Evolutionary conservation across 2,888 invertebrate species (phyloP), one percentile per base, ranked within the genome.

Genomic region (Esperia sulphurella): DNA sequence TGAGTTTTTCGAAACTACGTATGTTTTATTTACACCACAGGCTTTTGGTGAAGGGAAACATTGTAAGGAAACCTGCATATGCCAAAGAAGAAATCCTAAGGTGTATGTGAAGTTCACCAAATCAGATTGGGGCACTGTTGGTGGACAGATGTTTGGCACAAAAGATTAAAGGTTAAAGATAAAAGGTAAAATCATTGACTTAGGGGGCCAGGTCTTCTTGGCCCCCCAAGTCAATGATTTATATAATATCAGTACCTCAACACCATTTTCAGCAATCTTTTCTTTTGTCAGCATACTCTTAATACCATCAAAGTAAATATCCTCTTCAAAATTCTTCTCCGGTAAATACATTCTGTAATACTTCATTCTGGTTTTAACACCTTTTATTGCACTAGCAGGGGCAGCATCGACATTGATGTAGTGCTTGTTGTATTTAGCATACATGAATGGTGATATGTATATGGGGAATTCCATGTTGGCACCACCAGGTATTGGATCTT

Each of bases 401-500:
- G 91, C 87, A 3, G 87, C 88, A 44, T 92, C 91, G 1, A 95
- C 90, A 12, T 67, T 72, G 7, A 94, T 83, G 43, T 75, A 79
- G 14, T 79, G 68, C 42, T 63, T 61, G 35, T 68, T 63, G n/a
- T 70, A 89, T 0, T 48, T 81, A 55, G 57, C 82, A 58, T 41
- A 68, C 63, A 93, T 86, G 64, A 88, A 94, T 0, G 95, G 94
- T 8, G 93, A 91, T 54, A 91, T 86, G 56, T 91, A 81, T 12
- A 91, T 67, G 38, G 91, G 76, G 57, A 92, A 92, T 62, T 93
- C 94, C 90, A 93, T 90, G 65, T 94, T 95, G 70, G 95, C 95
- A 13, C 94, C 95, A 37, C 96, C 96, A 13, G 95, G 95, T 56
- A 95, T 82, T 0, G 95, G 95, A 70, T 92, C 95, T 95, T n/a